phyloP scores from a whole-genome alignment of 2,797 vertebrate species.

The Peromyscus aztecus region DNA sequence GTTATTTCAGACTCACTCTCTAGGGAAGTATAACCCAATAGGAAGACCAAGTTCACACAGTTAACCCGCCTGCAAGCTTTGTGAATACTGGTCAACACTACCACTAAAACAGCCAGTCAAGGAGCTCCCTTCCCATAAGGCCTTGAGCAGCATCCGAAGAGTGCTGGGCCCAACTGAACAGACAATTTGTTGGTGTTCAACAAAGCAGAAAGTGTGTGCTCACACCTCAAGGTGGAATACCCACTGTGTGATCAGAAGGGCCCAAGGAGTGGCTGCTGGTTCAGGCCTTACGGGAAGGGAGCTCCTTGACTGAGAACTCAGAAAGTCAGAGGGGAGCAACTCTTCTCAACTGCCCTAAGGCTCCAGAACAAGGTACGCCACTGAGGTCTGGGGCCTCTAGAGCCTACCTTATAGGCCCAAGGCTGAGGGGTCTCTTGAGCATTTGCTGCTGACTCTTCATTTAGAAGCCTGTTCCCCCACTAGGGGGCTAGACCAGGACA shows the following conservation, averaged over 20 bases:
- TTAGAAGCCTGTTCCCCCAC: neutral
- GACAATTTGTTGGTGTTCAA: conserved; percentile 72
- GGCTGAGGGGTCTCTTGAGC: neutral
- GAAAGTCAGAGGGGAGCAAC: neutral
- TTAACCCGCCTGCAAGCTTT: conserved; percentile 23
- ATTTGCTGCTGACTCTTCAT: neutral
- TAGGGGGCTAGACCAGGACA: neutral
- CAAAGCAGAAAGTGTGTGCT: conserved; percentile 72
- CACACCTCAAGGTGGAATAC: conserved; percentile 51
- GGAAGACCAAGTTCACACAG: conserved; percentile 9
- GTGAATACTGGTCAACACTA: neutral
- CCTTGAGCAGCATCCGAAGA: conserved; percentile 73
- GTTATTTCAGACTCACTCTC: neutral
- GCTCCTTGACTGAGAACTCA: conserved; percentile 71
- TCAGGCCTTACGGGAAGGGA: conserved; percentile 73
- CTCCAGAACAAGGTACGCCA: fast-evolving
- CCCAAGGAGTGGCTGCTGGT: conserved; percentile 34
- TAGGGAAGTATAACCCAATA: conserved; percentile 42
- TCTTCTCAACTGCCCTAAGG: neutral
- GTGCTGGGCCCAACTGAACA: conserved; percentile 74
- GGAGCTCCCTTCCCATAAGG: conserved; percentile 71
- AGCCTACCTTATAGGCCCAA: neutral
- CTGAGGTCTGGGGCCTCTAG: neutral
- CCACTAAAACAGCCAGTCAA: conserved; percentile 63
- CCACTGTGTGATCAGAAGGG: conserved; percentile 59